A percentile compares a stretch with the other conserved stretches of the same genome.
phyloP scores from a whole-genome alignment of 1,140 invertebrate genomes.

The Heliconius congener region DNA sequence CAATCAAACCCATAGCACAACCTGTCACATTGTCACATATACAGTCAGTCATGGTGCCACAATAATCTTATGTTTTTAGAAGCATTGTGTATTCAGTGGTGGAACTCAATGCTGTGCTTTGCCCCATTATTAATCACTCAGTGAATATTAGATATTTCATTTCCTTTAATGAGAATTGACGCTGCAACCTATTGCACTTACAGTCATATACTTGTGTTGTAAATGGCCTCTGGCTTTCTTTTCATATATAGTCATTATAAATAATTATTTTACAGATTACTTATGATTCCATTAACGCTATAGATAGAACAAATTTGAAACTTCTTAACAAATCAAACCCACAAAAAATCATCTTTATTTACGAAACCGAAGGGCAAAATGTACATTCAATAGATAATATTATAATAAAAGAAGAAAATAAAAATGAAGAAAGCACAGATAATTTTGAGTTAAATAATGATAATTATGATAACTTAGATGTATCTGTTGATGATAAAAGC shows the following conservation, averaged over 20 bases:
- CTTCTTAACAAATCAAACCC: slow-evolving; percentile 43
- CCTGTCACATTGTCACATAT: too few relatives aligned
- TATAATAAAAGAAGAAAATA: slow-evolving; percentile 30
- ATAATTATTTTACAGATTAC: slow-evolving; percentile 50
- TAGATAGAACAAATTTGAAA: slow-evolving; percentile 45
- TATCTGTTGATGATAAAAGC: slow-evolving; percentile 1
- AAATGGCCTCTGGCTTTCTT: neutral
- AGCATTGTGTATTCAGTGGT: too few relatives aligned
- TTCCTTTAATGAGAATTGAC: too few relatives aligned
- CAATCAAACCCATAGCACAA: too few relatives aligned
- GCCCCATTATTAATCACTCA: too few relatives aligned
- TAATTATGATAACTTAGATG: neutral
- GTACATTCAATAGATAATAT: neutral
- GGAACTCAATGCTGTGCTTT: too few relatives aligned
- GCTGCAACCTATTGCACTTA: too few relatives aligned
- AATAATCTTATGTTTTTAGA: too few relatives aligned
- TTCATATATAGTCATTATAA: neutral
- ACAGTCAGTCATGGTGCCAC: too few relatives aligned
- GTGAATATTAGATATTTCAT: too few relatives aligned
- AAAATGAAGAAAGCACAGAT: slow-evolving; percentile 25
- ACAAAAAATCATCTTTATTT: slow-evolving; percentile 20
- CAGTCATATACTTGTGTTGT: too few relatives aligned
- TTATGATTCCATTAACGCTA: slow-evolving; percentile 55
- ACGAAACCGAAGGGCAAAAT: neutral
- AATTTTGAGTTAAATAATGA: neutral